Evolutionary conservation across 2,113 vertebrate species (phyloP), one percentile per base, ranked within the genome.

Genomic region (Neotoma lepida): DNA sequence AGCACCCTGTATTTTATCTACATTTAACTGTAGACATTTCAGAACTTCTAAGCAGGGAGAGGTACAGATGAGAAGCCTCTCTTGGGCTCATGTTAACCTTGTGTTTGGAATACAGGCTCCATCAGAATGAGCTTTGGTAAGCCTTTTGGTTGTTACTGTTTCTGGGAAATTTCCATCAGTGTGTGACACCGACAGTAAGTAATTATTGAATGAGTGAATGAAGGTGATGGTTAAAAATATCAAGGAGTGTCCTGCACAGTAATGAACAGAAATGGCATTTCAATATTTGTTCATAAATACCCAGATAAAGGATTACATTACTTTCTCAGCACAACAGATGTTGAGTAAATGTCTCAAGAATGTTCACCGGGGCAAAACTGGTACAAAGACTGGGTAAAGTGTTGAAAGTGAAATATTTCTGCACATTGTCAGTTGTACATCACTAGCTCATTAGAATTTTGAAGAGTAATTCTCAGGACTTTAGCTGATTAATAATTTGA

Each of bases 401-500:
- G 93, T 81, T 70, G 81, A 90, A 95, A 92, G 66, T 76, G 15
- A 74, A 71, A 20, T 91, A 94, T 76, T 86, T 30, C 77, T 46
- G 84, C 35, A n/a, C 76, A 10, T 70, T 89, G 77, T 66, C 81
- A 88, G 20, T 95, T 91, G 46, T 81, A 14, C 30, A 24, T 66
- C 54, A 30, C 56, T 89, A 30, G 77, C 76, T 77, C 84, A 74
- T 95, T 81, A 74, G 39, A 89, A 58, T 86, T 89, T 82, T 90
- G n/a, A 66, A 82, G 89, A 94, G 63, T 73, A 73, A 84, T 94
- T 96, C 4, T 64, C 58, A 86, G 22, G 9, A 90, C 63, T 93
- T 93, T 61, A 86, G 58, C n/a, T 80, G 91, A 94, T 76, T 88
- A 93, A 94, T 86, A 84, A 63, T 24, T 82, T 73, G 56, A 92